These are phyloP conservation scores for Amazona ochrocephala DNA, from an alignment of 2,797 vertebrate genomes.

Conservation along the genomic window DNA sequence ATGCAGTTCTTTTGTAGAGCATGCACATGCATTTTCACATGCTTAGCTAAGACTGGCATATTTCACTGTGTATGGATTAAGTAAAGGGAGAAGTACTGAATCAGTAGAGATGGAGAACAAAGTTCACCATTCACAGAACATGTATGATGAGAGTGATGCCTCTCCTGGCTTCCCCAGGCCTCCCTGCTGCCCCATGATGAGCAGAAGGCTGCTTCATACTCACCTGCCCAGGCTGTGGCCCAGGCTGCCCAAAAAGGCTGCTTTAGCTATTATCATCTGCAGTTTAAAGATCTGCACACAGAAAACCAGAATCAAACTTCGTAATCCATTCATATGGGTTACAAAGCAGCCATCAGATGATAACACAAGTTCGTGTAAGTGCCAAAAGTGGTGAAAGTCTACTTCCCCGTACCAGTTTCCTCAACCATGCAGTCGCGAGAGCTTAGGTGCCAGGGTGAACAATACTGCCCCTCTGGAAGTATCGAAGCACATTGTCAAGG, in stretches of 20 bases:
- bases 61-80: not conserved
- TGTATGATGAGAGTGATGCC: not conserved
- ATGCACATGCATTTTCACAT: not conserved
- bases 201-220: not conserved
- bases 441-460: not conserved
- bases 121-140: not conserved
- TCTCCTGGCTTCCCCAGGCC: not conserved
- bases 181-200: not conserved
- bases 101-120: not conserved
- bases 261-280: not conserved
- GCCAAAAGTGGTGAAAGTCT: not conserved
- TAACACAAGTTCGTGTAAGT: not conserved
- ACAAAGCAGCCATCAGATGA: not conserved
- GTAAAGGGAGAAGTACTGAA: not conserved
- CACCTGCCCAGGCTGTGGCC: not conserved
- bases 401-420: not conserved
- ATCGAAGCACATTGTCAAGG: not conserved
- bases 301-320: not conserved
- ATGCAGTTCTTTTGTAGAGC: not conserved
- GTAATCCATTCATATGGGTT: not conserved
- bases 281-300: not conserved
- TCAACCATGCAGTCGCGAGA: not conserved
- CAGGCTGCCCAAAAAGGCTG: not conserved
- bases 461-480: constrained; percentile 2
- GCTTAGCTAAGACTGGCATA: not conserved